Base-by-base conservation (phyloP, 2,113 vertebrate species). In the Pseudorectes ferrugineus region DNA sequence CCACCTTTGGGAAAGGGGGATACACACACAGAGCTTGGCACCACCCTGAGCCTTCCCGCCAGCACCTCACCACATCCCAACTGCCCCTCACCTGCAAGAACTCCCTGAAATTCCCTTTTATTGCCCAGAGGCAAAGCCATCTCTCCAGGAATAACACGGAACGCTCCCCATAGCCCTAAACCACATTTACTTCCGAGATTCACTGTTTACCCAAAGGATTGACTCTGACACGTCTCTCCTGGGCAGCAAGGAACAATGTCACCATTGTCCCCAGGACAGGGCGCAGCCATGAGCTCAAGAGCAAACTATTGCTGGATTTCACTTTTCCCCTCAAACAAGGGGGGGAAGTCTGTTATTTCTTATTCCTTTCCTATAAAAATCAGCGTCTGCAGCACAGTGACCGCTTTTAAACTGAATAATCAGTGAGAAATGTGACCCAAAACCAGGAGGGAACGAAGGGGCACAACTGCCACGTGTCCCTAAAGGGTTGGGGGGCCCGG, bases 221-320 rank as follows among this genome's bases (percentile, higher is more conserved):
- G 12, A 40, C 83, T 90, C 26, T 0, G 54, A n/a, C 40, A 68
- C 2, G 6, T 85, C 87, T 28, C 63, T 76, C 66, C 63, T 22
- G 78, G 91, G 48, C 16, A 52, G 78, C 57, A 49, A 31, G 88
- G 89, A 93, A 86, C 89, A 93, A 86, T 46, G 83, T 55, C 29
- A 24, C 73, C 23, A 45, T 66, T 95, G 95, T 92, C 96, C 91
- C 76, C 86, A 42, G 29, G 66, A 1, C 62, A 76, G 79, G 85
- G 75, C 2, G 75, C 16, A 80, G 76, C 23, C 91, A 7, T 28
- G 45, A 83, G 75, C 19, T 85, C 83, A 45, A 76, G 84, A 51
- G 54, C 67, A 93, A 90, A 80, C 49, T 65, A 18, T 45, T 35
- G 82, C 88, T 80, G 79, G 17, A 29, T 65, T 79, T 48, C 59